Evolutionary conservation across 2,797 vertebrate genomes (phyloP), one percentile per base, ranked within the genome.

Genomic region (Coreius guichenoti): DNA sequence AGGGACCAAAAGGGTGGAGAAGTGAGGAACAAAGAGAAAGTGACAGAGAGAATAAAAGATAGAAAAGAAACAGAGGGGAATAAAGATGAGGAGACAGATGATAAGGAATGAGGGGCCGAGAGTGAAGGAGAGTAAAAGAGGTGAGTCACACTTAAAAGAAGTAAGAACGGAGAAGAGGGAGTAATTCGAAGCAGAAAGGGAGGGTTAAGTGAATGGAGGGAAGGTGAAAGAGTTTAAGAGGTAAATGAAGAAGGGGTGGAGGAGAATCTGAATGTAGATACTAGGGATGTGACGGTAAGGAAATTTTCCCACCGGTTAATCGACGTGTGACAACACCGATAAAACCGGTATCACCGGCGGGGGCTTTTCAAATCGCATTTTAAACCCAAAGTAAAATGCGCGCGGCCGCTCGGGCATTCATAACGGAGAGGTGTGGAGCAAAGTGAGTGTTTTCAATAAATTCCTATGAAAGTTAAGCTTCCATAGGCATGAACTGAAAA

Each of bases 141-240:
- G 81, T 74, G 87, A 73, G 45, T 83, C 80, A 79, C 33, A 79
- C 78, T 65, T 76, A 61, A 82, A 54, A 74, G 72, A 83, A 61
- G 56, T n/a, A 81, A 81, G 9, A 49, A 75, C 68, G 75, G 72
- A 54, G 76, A 73, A 86, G 78, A 85, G 76, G 29, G 84, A 80
- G 76, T 82, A 86, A 89, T 86, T 87, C 84, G 68, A 75, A 23
- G 69, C 61, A 84, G 77, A 83, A 84, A 84, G 33, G 63, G 58
- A 43, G 84, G 83, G 81, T 81, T 86, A 83, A 77, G 83, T 80
- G 80, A 86, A 86, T 83, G 49, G 47, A 81, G n/a, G 70, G 65
- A 83, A 58, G 63, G 61, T 67, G 58, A 80, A 43, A 16, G 51
- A 47, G 47, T 54, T 51, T 70, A 39, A 73, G 76, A 85, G 85